Evolutionary conservation across 2,888 invertebrate species (phyloP).

Genomic region (Stenchaetothrips biformis): DNA sequence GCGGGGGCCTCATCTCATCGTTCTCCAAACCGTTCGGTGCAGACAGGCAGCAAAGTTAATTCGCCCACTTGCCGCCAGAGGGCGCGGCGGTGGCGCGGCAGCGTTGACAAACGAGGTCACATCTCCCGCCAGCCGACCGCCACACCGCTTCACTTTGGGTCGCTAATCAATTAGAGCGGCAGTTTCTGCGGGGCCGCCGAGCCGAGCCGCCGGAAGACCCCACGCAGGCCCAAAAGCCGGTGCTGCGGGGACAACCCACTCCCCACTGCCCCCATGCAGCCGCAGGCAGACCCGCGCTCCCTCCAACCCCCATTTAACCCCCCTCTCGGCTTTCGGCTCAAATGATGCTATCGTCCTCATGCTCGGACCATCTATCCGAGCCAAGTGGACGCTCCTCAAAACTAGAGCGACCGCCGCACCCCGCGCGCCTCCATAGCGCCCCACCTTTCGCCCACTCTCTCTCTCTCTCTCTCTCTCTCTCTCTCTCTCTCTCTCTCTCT

Average conservation of each 20-base stretch:
- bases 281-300: no score
- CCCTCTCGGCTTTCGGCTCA: background rate
- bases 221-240: background rate
- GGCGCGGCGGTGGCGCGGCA: no score
- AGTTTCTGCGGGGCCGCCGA: background rate
- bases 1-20: no score
- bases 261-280: background rate
- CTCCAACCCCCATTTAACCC: background rate
- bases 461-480: no score
- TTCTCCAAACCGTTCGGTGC: background rate
- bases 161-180: constrained; percentile 21
- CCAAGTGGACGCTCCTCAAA: background rate
- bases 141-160: background rate
- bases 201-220: background rate
- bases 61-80: background rate
- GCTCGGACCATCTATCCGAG: background rate
- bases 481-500: no score
- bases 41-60: constrained; percentile 11
- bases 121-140: background rate
- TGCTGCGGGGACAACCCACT: no score
- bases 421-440: no score
- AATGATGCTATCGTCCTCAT: background rate
- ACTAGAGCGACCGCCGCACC: background rate
- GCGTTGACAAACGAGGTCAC: constrained; percentile 1
- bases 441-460: background rate